Base-by-base conservation (phyloP, 2,797 vertebrate species). In the Rhinatrema bivittatum region DNA sequence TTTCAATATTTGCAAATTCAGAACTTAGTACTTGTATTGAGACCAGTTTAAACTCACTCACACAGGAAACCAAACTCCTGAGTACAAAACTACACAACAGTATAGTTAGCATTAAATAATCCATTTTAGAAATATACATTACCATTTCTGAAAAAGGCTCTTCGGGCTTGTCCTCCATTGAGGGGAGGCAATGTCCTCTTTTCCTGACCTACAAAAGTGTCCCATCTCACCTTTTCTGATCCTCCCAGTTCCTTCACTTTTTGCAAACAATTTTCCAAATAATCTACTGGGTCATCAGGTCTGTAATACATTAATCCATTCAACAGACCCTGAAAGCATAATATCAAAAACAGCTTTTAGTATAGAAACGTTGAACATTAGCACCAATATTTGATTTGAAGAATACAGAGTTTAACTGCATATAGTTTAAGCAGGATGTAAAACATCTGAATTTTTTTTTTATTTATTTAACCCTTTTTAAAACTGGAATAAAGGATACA, bases 291-390 rank as follows among this genome's bases (percentile, higher is more conserved):
- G 70, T 98, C 94, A 42, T 99, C 94, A 0, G 96, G 96, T 29
- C 90, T 92, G 60, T 92, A 88, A 73, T 89, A 96, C 90, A 98
- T 97, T 76, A 99, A 57, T 62, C 96, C 96, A 54, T 97, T 98
- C 71, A 99, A 75, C 60, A 99, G 81, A 62, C 96, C 97, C 96
- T 99, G 80, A 29, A 79, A 78, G n/a, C 0, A 18, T 7, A 65
- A 56, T 15, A 42, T 42, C 14, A 33, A 61, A 66, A 40, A 41
- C 1, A 14, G 10, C 3, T 20, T 20, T 1, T 15, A 25, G 32
- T 10, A 15, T 9, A 18, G 0, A 39, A 26, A 9, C 4, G 20
- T 7, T 25, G 32, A 14, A 14, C 30, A 38, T 22, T 36, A 46
- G 2, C 12, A 17, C 8, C 5, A 13, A 6, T 19, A 17, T 46